Conservation (phyloP, 2,888 invertebrate species). For the Geotrupes spiniger region DNA sequence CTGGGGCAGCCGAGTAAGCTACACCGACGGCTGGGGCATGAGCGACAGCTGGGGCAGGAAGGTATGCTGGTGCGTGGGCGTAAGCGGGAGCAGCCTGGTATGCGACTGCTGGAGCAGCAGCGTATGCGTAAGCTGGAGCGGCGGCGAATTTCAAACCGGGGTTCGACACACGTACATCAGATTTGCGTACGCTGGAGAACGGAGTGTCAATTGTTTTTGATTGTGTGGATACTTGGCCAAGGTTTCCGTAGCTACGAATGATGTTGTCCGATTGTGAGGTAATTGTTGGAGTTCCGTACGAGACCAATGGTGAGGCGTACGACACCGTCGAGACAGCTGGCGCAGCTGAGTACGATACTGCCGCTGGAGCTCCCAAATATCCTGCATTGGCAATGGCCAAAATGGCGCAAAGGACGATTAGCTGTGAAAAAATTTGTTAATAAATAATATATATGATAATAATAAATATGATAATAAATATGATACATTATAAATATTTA, state of each 20-base stretch:
- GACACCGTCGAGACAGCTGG: slow-evolving; percentile 40
- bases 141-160: slow-evolving; percentile 51
- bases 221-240: slow-evolving; percentile 68
- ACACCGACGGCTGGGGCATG: slow-evolving; percentile 50
- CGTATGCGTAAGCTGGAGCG: slow-evolving; percentile 40
- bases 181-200: slow-evolving; percentile 68
- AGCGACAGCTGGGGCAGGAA: slow-evolving; percentile 23
- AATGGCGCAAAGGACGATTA: slow-evolving; percentile 56
- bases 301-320: slow-evolving; percentile 28
- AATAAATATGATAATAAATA: too few species aligned
- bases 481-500: too few species aligned
- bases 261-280: slow-evolving; percentile 62
- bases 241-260: slow-evolving; percentile 62
- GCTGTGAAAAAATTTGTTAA: too few species aligned
- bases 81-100: slow-evolving; percentile 50
- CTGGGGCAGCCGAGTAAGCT: slow-evolving; percentile 42
- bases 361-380: slow-evolving; percentile 49
- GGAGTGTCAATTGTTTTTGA: slow-evolving; percentile 70
- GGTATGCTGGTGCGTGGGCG: slow-evolving; percentile 38
- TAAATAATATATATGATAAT: too few species aligned
- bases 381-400: slow-evolving; percentile 61
- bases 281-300: slow-evolving; percentile 51
- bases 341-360: slow-evolving; percentile 49
- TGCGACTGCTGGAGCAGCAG: slow-evolving; percentile 38
- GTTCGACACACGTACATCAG: slow-evolving; percentile 69